A percentile compares a stretch with the other conserved stretches of the same genome.
phyloP scores from a whole-genome alignment of 2,888 invertebrate genomes.

The Parnassius glacialis region DNA sequence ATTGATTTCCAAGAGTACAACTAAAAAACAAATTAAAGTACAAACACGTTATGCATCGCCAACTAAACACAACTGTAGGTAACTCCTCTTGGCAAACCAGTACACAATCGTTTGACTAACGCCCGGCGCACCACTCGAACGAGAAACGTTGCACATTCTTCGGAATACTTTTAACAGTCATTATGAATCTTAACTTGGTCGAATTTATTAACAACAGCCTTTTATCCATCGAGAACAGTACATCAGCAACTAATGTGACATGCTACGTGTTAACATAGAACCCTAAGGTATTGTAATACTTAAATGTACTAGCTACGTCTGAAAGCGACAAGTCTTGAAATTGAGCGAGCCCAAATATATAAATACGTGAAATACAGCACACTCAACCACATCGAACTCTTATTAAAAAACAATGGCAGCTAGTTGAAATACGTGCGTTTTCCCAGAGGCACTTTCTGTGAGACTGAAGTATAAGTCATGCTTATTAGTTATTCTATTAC shows the following conservation, averaged over 20 bases:
- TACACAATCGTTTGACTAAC: conserved; percentile 72
- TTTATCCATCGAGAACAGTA: conserved; percentile 65
- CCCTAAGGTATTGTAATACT: conserved; percentile 69
- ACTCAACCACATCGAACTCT: conserved; percentile 63
- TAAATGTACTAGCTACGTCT: conserved; percentile 66
- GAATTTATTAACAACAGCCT: conserved; percentile 65
- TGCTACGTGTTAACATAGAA: conserved; percentile 69
- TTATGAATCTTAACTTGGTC: conserved; percentile 63
- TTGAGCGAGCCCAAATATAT: conserved; percentile 78
- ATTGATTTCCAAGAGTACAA: conserved; percentile 81
- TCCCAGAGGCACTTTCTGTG: conserved; percentile 50
- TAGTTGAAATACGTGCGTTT: conserved; percentile 25
- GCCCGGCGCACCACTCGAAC: conserved; percentile 72
- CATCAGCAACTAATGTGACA: conserved; percentile 70
- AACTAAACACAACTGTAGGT: conserved; percentile 81
- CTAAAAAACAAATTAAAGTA: conserved; percentile 82
- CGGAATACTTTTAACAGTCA: conserved; percentile 52
- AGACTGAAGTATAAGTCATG: conserved; percentile 41
- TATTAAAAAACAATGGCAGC: conserved; percentile 31
- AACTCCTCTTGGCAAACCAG: conserved; percentile 80
- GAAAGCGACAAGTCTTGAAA: conserved; percentile 77
- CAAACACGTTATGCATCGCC: conserved; percentile 81
- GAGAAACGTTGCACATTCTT: conserved; percentile 53
- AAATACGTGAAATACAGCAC: conserved; percentile 68
- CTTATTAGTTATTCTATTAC: conserved; percentile 28